Evolutionary conservation across 2,113 vertebrate species (phyloP).

Genomic region (Phyllostomus hastatus): DNA sequence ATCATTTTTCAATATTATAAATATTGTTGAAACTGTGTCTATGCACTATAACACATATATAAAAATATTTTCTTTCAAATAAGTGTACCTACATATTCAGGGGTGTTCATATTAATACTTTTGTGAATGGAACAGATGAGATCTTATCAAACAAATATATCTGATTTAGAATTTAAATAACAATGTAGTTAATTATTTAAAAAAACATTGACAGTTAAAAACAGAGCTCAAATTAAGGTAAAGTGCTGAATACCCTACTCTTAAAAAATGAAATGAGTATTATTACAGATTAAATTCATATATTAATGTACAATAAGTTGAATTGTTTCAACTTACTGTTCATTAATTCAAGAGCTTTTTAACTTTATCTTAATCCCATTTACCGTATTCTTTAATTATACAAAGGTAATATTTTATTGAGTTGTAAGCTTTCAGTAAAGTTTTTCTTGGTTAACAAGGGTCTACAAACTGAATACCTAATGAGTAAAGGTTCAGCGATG

Average conservation of each 20-base stretch:
- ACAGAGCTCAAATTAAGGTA: background rate
- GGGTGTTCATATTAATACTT: background rate
- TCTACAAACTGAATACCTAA: background rate
- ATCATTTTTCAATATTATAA: background rate
- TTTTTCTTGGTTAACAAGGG: background rate
- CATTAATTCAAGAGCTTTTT: background rate
- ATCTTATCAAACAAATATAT: background rate
- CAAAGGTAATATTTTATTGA: background rate
- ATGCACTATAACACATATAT: background rate
- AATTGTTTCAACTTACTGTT: background rate
- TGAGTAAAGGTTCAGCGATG: background rate
- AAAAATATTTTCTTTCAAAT: background rate
- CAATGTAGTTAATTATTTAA: background rate
- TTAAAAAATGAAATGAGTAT: background rate
- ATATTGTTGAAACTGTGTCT: background rate
- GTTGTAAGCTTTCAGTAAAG: background rate
- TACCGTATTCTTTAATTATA: background rate
- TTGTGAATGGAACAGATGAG: background rate
- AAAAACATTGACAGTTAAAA: background rate
- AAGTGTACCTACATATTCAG: background rate
- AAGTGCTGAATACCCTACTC: background rate
- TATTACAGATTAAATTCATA: background rate
- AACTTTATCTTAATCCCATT: background rate
- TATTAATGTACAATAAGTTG: background rate
- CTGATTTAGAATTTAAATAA: conserved; percentile 7